Percentiles rank a stretch among this genome's conserved stretches.
phyloP scores from a whole-genome alignment of 1,140 invertebrate genomes.

The Drosophila ananassae region DNA sequence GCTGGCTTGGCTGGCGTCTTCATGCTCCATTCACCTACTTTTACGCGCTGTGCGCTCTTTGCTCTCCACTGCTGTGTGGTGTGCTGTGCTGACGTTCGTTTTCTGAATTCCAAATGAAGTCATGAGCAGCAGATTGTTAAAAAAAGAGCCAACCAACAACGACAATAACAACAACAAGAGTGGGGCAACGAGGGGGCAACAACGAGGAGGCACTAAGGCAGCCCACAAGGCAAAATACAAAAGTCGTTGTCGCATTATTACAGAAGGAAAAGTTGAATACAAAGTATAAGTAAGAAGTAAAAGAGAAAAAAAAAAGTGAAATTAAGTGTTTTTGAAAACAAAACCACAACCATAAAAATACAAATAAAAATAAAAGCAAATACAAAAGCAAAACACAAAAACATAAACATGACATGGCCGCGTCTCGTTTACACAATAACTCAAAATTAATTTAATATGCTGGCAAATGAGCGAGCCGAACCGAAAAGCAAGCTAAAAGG shows the following conservation, averaged over 20 bases:
- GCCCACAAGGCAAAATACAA: constrained; percentile 43
- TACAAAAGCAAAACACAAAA: constrained; percentile 32
- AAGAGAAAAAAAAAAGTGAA: constrained; percentile 68
- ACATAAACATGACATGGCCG: constrained; percentile 69
- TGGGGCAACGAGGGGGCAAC: constrained; percentile 20
- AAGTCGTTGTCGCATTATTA: constrained; percentile 72
- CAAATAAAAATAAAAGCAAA: too few species aligned
- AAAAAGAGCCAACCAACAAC: constrained; percentile 31
- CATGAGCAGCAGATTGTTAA: constrained; percentile 69
- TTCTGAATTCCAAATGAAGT: constrained; percentile 83
- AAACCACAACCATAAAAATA: constrained; percentile 29
- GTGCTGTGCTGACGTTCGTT: constrained; percentile 65
- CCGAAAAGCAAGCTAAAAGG: constrained; percentile 72
- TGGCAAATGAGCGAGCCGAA: constrained; percentile 65
- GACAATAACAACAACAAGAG: constrained; percentile 35
- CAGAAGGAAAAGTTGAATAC: constrained; percentile 61
- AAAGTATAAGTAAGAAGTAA: constrained; percentile 49
- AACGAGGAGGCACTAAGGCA: too few species aligned
- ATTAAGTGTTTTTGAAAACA: constrained; percentile 71
- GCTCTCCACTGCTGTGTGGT: constrained; percentile 47
- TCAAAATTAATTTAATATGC: constrained; percentile 80
- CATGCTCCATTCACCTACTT: constrained; percentile 83
- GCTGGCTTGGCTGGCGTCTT: constrained; percentile 36
- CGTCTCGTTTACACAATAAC: constrained; percentile 80
- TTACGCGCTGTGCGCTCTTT: constrained; percentile 72